Base-by-base conservation (phyloP, 1,140 invertebrate genomes). In the Gerris buenoi region DNA sequence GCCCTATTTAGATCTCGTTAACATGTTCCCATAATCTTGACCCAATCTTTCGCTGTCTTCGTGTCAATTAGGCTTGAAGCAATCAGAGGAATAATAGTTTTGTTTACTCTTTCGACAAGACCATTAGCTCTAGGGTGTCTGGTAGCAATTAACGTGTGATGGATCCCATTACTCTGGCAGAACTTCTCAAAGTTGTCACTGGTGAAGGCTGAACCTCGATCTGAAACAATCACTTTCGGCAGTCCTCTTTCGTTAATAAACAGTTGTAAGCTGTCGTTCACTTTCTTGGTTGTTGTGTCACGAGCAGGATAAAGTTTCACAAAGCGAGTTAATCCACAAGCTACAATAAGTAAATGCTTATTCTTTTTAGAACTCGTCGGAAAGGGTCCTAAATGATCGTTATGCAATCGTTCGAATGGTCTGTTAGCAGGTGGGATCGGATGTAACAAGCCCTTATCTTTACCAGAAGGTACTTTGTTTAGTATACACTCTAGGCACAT, bases 391-490 rank as follows among this genome's bases (percentile, higher is more conserved):
- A 60, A 22, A 22, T 60, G 58, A 22, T 60, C 58, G 3, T 14
- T 60, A 60, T 60, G 58, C 58, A 60, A 22, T 22, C 15, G 10
- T 22, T 60, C 10, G 22, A 60, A 60, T 60, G 58, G 58, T 22
- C 15, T 25, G 5, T 25, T 22, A 22, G 23, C 23, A 15, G 63
- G 62, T 23, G 65, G 61, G 13, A 70, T 69, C 14, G 70, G 68
- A 66, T 71, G 64, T 1, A 71, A 22, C 26, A 63, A 61, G 23
- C 71, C 69, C 26, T 62, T 23, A 62, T 27, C 27, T 58, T 68
- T 69, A 15, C 71, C 72, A 57, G 69, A 25, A 29, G 70, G 68
- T 27, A 25, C 23, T 66, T 73, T 73, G 2, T 22, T 67, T 22
- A 68, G 14, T 2, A 72, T 25, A 70, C 71, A 71, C 25, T 67